Percentiles rank a stretch among this genome's conserved stretches.
These are phyloP conservation scores for Gerosis bhagava DNA, from an alignment of 2,888 invertebrate species.

Conservation along the genomic window DNA sequence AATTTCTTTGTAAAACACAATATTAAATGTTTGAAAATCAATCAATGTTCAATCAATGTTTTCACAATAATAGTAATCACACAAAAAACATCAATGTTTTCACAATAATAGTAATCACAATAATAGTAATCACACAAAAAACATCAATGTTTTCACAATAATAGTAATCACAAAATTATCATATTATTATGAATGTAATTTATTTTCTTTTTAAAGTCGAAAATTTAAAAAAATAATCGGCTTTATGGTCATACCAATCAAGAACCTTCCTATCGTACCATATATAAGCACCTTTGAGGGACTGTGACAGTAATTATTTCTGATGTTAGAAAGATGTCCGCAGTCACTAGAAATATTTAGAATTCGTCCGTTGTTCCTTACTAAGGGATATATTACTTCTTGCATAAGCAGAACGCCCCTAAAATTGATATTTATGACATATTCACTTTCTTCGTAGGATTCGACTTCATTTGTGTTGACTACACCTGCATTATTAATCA, in stretches of 20 bases:
- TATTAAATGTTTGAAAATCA: no score
- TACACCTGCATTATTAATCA: slow-evolving; percentile 87
- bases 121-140: no score
- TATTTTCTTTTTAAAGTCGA: no score
- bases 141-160: no score
- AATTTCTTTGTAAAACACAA: no score
- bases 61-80: no score
- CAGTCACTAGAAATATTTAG: slow-evolving; percentile 87
- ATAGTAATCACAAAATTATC: no score
- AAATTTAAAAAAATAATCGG: slow-evolving; percentile 60
- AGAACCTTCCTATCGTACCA: slow-evolving; percentile 81
- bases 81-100: no score
- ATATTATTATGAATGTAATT: no score
- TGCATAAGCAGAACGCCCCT: slow-evolving; percentile 84
- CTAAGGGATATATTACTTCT: slow-evolving; percentile 85
- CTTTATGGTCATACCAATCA: slow-evolving; percentile 77
- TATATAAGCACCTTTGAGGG: slow-evolving; percentile 84
- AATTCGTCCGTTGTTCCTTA: slow-evolving; percentile 86
- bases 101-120: no score
- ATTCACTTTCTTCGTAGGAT: slow-evolving; percentile 71
- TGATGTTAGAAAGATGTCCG: slow-evolving; percentile 83
- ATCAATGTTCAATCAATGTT: no score
- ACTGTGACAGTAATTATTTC: slow-evolving; percentile 63
- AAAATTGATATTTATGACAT: slow-evolving; percentile 86
- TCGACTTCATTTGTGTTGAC: slow-evolving; percentile 54